Evolutionary conservation across 2,888 invertebrate genomes (phyloP).

Genomic region (Ephialtes manifestator): DNA sequence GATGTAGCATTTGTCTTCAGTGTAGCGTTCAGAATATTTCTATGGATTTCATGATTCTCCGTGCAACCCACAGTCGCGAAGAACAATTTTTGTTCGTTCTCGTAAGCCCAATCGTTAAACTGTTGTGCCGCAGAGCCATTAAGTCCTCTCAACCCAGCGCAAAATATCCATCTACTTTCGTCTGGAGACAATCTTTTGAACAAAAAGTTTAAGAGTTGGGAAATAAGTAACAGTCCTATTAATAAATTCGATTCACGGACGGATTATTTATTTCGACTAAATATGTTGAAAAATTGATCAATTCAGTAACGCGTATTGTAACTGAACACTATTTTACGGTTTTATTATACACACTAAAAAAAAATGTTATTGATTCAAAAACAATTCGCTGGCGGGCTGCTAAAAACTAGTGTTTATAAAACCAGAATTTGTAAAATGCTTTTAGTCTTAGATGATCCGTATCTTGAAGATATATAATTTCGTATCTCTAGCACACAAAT

Average conservation of each 20-base stretch:
- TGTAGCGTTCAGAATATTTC: constrained; percentile 24
- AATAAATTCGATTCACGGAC: not conserved
- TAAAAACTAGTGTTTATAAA: too few species aligned
- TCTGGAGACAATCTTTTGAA: constrained; percentile 85
- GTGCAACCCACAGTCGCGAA: constrained; percentile 84
- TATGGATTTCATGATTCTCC: constrained; percentile 84
- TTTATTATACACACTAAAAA: too few species aligned
- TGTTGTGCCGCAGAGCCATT: constrained; percentile 43
- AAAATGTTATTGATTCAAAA: too few species aligned
- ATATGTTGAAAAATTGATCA: not conserved
- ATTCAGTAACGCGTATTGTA: too few species aligned
- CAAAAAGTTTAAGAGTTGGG: not conserved
- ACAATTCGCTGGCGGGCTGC: too few species aligned
- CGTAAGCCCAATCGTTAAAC: constrained; percentile 16
- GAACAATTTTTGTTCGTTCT: constrained; percentile 2
- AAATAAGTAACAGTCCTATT: not conserved
- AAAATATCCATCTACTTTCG: constrained; percentile 85
- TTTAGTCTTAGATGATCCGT: too few species aligned
- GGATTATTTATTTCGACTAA: not conserved
- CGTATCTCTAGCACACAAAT: too few species aligned
- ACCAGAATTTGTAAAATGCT: too few species aligned
- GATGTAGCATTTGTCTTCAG: not conserved
- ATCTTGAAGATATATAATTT: too few species aligned
- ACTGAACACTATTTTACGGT: too few species aligned
- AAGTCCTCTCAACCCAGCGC: constrained; percentile 83